Base-by-base conservation (phyloP, 2,888 invertebrate species). In the Rotaria socialis region DNA sequence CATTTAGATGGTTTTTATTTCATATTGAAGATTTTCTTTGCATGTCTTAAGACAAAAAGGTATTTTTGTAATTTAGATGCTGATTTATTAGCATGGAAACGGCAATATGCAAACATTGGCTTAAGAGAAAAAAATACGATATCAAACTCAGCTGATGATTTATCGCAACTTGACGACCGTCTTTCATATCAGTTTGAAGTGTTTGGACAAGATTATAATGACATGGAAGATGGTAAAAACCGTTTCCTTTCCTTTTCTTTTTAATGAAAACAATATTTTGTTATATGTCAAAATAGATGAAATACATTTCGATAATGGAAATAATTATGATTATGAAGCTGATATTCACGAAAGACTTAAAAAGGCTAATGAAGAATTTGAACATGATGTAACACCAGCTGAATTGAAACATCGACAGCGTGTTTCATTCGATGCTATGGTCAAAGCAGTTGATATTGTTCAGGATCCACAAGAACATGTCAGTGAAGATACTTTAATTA, bases 351-450 rank as follows among this genome's bases (percentile, higher is more conserved):
- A 80, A 43, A 43, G 80, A n/a, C n/a, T 80, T 3, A 80, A 80
- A n/a, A 80, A n/a, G 47, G 47, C n/a, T n/a, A 80, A 80, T n/a
- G 80, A 43, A 47, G 80, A 47, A 80, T 80, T 80, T n/a, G 24
- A 80, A 80, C 80, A 80, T 24, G 80, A 80, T 47, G 24, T 47
- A 80, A 80, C 80, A 43, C 80, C 80, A n/a, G 1, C 47, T 1
- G 80, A 47, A 47, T 47, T 80, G 47, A 43, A 43, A 47, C 80
- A 80, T 47, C 80, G 47, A 80, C 80, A 80, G n/a, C 80, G 80
- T 80, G 80, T 80, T 80, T 80, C 80, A 80, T 80, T 80, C 11
- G 80, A 80, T 80, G 11, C 80, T 24, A n/a, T 47, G 47, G 80
- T 80, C 2, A 80, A 80, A 80, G 80, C 80, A 24, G 80, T 80